Base-by-base conservation (phyloP, 2,888 invertebrate genomes). In the Troides oblongomaculatus region DNA sequence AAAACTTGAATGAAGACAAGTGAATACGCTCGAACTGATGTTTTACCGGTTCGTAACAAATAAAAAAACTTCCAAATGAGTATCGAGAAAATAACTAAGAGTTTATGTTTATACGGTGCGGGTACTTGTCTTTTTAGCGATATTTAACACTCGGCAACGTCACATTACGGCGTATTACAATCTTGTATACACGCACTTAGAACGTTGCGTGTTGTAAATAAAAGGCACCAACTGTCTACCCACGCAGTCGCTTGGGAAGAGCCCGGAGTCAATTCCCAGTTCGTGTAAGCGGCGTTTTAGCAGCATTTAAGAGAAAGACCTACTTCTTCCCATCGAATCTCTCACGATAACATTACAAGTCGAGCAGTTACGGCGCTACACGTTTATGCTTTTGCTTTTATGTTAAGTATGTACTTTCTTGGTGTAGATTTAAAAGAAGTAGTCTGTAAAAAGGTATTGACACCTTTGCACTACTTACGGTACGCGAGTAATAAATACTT, bases 191-290 rank as follows among this genome's bases (percentile, higher is more conserved):
- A n/a, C 12, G 57, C 14, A 25, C 81, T 80, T 81, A 83, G 88
- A 87, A 85, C 83, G 85, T 81, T 81, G 80, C 78, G 84, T 84
- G 86, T 85, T 83, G 85, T 83, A 89, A 91, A 91, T 91, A 91
- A 91, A 91, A 90, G 90, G 87, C 82, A 87, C 89, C 87, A 85
- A 83, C 82, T 80, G 77, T 77, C 88, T 75, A 82, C 91, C 90
- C 87, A 91, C 91, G 87, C 87, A 75, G 72, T 72, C 69, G 72
- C 77, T 61, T 53, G 17, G 17, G 80, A 82, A 84, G 83, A 84
- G 84, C 81, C 83, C 80, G 78, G 73, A 78, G 83, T 82, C 79
- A 77, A 80, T 82, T 85, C 82, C 80, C 83, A 84, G 81, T 82
- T 84, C 79, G 71, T 66, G 73, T 72, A 70, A 71, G 66, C 71